Evolutionary conservation across 2,113 vertebrate genomes (phyloP).

Genomic region (Aptenodytes forsteri): DNA sequence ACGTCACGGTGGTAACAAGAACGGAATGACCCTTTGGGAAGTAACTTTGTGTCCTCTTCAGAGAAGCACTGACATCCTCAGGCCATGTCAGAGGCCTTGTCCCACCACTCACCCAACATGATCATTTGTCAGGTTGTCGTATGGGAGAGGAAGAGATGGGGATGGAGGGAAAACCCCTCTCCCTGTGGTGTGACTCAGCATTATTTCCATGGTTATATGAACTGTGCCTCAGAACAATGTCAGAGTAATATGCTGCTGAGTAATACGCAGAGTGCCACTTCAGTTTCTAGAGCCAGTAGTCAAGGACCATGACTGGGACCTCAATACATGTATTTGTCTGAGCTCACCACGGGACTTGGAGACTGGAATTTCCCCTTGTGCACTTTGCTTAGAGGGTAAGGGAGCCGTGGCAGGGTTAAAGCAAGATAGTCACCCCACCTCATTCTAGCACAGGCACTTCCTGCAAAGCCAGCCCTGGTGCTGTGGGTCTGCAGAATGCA

Average conservation of each 20-base stretch:
- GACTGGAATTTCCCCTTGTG: neutral
- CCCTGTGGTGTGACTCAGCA: neutral
- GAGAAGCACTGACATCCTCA: neutral
- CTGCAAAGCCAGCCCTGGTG: neutral
- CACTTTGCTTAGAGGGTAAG: neutral
- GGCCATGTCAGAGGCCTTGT: neutral
- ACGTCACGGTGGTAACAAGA: neutral
- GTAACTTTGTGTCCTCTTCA: neutral
- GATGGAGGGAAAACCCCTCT: neutral
- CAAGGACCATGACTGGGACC: neutral
- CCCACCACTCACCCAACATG: too few species aligned
- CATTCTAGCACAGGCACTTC: neutral
- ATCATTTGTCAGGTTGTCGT: neutral
- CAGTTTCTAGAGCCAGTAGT: neutral
- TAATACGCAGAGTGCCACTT: neutral
- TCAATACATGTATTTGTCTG: accelerated
- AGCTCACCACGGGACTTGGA: neutral
- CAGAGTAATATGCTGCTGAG: neutral
- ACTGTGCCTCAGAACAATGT: neutral
- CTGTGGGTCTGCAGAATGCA: neutral
- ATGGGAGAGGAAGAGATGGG: neutral
- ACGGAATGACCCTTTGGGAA: neutral
- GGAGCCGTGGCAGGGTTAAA: neutral
- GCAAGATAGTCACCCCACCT: neutral
- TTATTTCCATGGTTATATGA: neutral